Base-by-base conservation (phyloP, 1,140 invertebrate species). In the Pseudomyrmex flavicornis region DNA sequence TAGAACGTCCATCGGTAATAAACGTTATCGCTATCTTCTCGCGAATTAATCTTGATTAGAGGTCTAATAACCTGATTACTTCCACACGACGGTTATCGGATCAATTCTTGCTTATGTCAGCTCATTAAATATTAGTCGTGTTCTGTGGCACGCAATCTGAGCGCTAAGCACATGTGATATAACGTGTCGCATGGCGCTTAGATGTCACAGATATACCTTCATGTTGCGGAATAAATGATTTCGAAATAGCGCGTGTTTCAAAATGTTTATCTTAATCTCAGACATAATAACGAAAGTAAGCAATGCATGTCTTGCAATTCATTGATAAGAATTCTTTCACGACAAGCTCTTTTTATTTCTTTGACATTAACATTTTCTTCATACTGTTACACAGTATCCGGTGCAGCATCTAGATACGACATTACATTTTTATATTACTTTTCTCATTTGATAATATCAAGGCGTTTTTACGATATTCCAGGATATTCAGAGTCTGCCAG, bases 41-140 rank as follows among this genome's bases (percentile, higher is more conserved):
- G 66, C 15, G 54, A 70, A 20, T 77, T 63, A 56, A 77, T 77
- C 9, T 22, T 68, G 20, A 77, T 77, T 72, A 35, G 22, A 48
- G 22, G 59, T 72, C 59, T 70, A 26, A 58, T 15, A 26, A 48
- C 1, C 35, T 17, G 12, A 61, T 61, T 50, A 9, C 62, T 15
- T 44, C 17, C 48, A 70, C 20, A 35, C 12, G 46, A 9, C 46
- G 59, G 22, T 70, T 70, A 59, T 15, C n/a, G 44, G 22, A 61
- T 80, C 65, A n/a, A 80, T 80, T 80, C 44, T 15, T 54, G 66
- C 44, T 61, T 80, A 59, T 35, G 66, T 72, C 66, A 48, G 15
- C 76, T 20, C n/a, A 50, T 69, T 79, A 56, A 20, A 48, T 48
- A 69, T 72, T 61, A 72, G 8, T 70, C 54, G 44, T 72, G 44